Base-by-base conservation (phyloP, 35 echinoderm and acorn worm species). In the Eucidaris tribuloides region DNA sequence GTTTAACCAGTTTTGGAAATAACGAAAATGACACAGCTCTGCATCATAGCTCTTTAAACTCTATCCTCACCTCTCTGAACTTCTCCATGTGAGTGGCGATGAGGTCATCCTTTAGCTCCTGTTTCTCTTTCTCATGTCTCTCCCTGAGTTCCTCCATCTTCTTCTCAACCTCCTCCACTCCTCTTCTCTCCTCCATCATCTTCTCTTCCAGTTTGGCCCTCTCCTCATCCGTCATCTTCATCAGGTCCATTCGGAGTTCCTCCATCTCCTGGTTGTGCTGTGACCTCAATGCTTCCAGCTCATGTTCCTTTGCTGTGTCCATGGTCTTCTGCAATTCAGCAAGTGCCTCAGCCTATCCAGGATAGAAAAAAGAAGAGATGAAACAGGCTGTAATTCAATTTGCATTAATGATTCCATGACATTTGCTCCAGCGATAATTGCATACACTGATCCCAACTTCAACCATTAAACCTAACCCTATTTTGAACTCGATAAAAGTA, bases 1-100 rank as follows among this genome's bases (percentile, higher is more conserved):
- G n/a, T n/a, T n/a, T n/a, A n/a, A n/a, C n/a, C n/a, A n/a, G n/a
- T n/a, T n/a, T n/a, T n/a, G n/a, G n/a, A n/a, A n/a, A n/a, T n/a
- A n/a, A n/a, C n/a, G n/a, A n/a, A n/a, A n/a, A n/a, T n/a, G n/a
- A n/a, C n/a, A n/a, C n/a, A n/a, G n/a, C n/a, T n/a, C n/a, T n/a
- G n/a, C n/a, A n/a, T n/a, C n/a, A n/a, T n/a, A n/a, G n/a, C n/a
- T n/a, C n/a, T n/a, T n/a, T n/a, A n/a, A n/a, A n/a, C n/a, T n/a
- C n/a, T n/a, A n/a, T n/a, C 11, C 68, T 36, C 37, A 74, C 68
- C 65, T 90, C 49, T 50, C 78, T 84, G 79, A 99, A 93, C 83
- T 93, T 93, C 42, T 87, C 86, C 91, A 93, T 90, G 87, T 99
- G 96, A 25, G 24, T 32, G 23, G 70, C 65, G 13, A 89, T 89